These are phyloP conservation scores for Psephotus haematonotus DNA, from an alignment of 2,113 vertebrate species.

Conservation along the genomic window DNA sequence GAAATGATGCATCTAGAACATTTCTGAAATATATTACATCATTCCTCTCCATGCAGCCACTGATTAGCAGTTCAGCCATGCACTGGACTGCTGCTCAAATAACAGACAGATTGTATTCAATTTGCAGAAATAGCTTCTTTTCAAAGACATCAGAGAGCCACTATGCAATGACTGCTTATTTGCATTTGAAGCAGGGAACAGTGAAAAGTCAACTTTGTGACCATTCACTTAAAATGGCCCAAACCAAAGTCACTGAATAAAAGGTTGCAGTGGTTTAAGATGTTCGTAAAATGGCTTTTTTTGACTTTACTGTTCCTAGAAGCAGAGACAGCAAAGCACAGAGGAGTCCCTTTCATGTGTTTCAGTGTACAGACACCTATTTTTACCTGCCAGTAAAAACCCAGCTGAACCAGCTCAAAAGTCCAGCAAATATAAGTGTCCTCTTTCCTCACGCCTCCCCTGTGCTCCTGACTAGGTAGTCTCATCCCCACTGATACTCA, in stretches of 20 bases:
- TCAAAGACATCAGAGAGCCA: not conserved
- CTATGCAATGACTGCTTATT: not conserved
- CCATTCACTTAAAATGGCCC: not conserved
- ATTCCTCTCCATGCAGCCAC: not conserved
- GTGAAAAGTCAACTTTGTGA: not conserved
- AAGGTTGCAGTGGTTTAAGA: not conserved
- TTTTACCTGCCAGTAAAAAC: not conserved
- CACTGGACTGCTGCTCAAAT: not conserved
- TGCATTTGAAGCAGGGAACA: not conserved
- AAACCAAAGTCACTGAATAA: not conserved
- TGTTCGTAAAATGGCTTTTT: not conserved
- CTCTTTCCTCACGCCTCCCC: not conserved
- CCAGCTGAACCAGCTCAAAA: not conserved
- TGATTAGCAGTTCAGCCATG: not conserved
- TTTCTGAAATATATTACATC: not conserved
- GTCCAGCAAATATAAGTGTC: not conserved
- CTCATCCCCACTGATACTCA: not conserved
- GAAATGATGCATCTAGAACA: not conserved
- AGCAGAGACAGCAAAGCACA: not conserved
- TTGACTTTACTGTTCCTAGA: not conserved
- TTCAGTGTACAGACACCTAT: not conserved
- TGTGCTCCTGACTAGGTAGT: not conserved
- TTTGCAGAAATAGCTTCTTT: not conserved
- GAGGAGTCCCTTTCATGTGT: not conserved
- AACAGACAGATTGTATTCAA: not conserved